Evolutionary conservation across 92 coral and sea anemone species (phyloP).

Genomic region (Blastomussa wellsi): DNA sequence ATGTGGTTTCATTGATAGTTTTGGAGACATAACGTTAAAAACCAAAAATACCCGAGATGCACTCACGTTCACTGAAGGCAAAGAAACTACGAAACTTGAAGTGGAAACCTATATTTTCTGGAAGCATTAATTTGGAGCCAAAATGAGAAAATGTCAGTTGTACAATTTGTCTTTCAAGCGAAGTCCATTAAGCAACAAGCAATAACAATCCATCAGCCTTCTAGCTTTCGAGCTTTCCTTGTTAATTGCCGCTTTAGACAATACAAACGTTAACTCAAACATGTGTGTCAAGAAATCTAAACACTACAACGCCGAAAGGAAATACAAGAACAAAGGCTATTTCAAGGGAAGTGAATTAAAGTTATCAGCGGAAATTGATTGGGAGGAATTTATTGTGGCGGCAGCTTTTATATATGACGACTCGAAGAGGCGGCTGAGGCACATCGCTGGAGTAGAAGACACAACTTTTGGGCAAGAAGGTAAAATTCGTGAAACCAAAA

Average conservation of each 20-base stretch:
- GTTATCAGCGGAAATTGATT: constrained; percentile 46
- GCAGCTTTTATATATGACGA: constrained; percentile 16
- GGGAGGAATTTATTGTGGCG: constrained; percentile 29
- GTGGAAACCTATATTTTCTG: background rate
- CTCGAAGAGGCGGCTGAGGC: background rate
- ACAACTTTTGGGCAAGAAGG: background rate
- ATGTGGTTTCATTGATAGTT: background rate
- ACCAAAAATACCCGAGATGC: background rate
- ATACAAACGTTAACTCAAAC: constrained; percentile 6
- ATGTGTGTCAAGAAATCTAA: constrained; percentile 34
- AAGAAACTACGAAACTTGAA: background rate
- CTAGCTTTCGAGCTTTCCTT: background rate
- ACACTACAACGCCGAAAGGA: constrained; percentile 33
- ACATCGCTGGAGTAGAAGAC: background rate
- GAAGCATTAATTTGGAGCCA: constrained; percentile 6
- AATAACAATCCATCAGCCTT: background rate
- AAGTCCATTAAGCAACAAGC: constrained; percentile 25
- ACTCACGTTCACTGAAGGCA: background rate
- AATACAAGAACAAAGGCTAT: constrained; percentile 27
- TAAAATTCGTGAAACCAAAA: background rate
- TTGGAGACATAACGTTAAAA: background rate
- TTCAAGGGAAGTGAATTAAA: constrained; percentile 38
- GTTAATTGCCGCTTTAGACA: constrained; percentile 31
- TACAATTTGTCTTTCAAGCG: constrained; percentile 15
- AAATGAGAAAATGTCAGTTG: constrained; percentile 1